Percentiles rank a stretch among this genome's conserved stretches.
Evolutionary conservation across 2,888 invertebrate species (phyloP).

Genomic region (Fabriciana adippe): DNA sequence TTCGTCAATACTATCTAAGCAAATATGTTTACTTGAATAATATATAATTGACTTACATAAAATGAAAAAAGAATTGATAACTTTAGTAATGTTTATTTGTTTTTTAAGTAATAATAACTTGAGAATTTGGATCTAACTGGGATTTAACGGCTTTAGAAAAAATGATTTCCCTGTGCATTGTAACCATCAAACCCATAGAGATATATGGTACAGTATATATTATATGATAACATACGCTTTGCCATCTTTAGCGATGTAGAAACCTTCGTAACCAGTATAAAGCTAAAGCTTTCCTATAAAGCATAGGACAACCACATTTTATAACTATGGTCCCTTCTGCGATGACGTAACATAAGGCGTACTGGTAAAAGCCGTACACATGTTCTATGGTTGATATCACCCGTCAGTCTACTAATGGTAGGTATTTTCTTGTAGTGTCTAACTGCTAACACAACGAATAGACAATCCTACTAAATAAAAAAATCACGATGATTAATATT

Average conservation of each 20-base stretch:
- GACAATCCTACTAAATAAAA: slow-evolving; percentile 29
- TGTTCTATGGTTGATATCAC: slow-evolving; percentile 48
- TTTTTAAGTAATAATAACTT: not conserved
- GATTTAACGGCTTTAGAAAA: slow-evolving; percentile 46
- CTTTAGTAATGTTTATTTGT: slow-evolving; percentile 3
- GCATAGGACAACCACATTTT: slow-evolving; percentile 52
- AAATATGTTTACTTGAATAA: not conserved
- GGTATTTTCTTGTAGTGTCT: slow-evolving; percentile 16
- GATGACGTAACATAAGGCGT: slow-evolving; percentile 55
- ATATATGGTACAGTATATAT: slow-evolving; percentile 42
- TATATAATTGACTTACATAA: not conserved
- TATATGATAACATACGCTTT: slow-evolving; percentile 57
- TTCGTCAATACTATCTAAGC: too few relatives aligned
- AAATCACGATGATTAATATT: slow-evolving; percentile 20
- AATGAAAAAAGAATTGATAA: not conserved
- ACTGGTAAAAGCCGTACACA: slow-evolving; percentile 56
- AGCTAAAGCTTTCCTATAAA: slow-evolving; percentile 46
- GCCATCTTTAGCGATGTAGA: slow-evolving; percentile 58
- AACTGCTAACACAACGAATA: slow-evolving; percentile 18
- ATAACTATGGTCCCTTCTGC: slow-evolving; percentile 55
- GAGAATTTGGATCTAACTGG: slow-evolving; percentile 16
- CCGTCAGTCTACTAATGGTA: not conserved
- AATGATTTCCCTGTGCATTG: slow-evolving; percentile 53
- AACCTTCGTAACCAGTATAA: slow-evolving; percentile 51
- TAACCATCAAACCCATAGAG: slow-evolving; percentile 59